Percentiles rank a stretch among this genome's conserved stretches.
Evolutionary conservation across 2,797 vertebrate genomes (phyloP).

Genomic region (Oreochromis mossambicus): DNA sequence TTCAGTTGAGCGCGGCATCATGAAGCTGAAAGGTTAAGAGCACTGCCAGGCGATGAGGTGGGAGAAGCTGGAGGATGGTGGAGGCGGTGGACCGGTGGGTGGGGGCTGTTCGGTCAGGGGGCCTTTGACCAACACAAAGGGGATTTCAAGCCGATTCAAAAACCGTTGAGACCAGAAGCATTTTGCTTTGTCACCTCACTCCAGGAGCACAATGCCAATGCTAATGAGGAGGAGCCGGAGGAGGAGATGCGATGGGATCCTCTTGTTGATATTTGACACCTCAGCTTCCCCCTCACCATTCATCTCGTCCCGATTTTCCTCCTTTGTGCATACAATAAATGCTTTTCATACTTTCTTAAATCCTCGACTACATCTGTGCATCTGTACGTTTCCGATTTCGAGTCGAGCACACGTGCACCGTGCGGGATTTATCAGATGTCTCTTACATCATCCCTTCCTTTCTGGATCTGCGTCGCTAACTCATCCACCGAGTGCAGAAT

Average conservation of each 20-base stretch:
- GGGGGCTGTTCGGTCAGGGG: not conserved
- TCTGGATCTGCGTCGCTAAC: not conserved
- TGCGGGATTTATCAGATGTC: not conserved
- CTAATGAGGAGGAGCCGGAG: constrained; percentile 70
- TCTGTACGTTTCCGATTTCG: not conserved
- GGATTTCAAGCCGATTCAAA: constrained; percentile 69
- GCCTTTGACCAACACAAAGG: constrained; percentile 65
- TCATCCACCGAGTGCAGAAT: not conserved
- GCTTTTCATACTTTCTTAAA: not conserved
- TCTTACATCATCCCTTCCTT: not conserved
- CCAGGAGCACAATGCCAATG: constrained; percentile 69
- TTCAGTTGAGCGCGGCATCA: not conserved
- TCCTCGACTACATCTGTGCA: not conserved
- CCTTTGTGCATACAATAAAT: not conserved
- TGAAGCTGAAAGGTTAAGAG: not conserved
- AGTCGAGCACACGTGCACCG: not conserved
- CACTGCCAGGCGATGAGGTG: not conserved
- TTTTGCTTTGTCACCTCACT: constrained; percentile 73
- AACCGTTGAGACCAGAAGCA: constrained; percentile 69
- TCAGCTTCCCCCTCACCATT: not conserved
- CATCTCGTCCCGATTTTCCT: not conserved
- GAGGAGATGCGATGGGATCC: constrained; percentile 50
- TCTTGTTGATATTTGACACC: constrained; percentile 59
- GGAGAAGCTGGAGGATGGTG: not conserved
- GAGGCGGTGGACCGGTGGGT: not conserved